Conservation (phyloP, 2,888 invertebrate species). For the Sinelater perroti region DNA sequence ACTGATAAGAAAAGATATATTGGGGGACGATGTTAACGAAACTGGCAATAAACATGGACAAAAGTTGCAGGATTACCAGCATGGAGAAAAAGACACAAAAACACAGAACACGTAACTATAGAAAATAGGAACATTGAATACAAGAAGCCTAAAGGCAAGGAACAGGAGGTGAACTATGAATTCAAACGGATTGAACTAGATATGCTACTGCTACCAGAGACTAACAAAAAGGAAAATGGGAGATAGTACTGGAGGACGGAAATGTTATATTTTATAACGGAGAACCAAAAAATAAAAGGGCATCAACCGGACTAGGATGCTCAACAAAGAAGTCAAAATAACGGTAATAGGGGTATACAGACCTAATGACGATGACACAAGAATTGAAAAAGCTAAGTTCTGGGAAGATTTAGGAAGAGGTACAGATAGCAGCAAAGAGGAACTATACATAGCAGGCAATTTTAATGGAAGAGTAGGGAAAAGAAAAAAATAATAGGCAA, state of each 20-base stretch:
- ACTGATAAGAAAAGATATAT: constrained; percentile 16
- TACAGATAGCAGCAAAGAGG: constrained; percentile 19
- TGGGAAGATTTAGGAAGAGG: constrained; percentile 12
- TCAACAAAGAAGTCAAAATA: constrained; percentile 11
- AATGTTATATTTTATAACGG: constrained; percentile 18
- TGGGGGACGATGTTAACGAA: constrained; percentile 6
- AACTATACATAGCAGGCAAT: constrained; percentile 7
- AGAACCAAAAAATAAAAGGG: constrained; percentile 18
- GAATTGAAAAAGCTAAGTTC: constrained; percentile 19
- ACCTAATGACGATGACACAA: constrained; percentile 20
- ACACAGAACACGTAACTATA: constrained; percentile 6
- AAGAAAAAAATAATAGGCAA: constrained; percentile 24
- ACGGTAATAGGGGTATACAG: constrained; percentile 22
- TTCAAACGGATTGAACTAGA: constrained; percentile 13
- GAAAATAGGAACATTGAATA: constrained; percentile 22
- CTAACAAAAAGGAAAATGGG: constrained; percentile 23
- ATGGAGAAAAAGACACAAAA: constrained; percentile 7
- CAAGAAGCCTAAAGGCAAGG: constrained; percentile 20
- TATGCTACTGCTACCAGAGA: constrained; percentile 15
- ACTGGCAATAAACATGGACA: constrained; percentile 16
- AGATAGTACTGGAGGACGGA: constrained; percentile 15
- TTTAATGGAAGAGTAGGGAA: too few relatives aligned
- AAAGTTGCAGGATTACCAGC: neutral
- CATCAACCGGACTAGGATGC: constrained; percentile 20
- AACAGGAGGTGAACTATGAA: constrained; percentile 14